Evolutionary conservation across 1,140 invertebrate genomes (phyloP).

Genomic region (Microplitis mediator): DNA sequence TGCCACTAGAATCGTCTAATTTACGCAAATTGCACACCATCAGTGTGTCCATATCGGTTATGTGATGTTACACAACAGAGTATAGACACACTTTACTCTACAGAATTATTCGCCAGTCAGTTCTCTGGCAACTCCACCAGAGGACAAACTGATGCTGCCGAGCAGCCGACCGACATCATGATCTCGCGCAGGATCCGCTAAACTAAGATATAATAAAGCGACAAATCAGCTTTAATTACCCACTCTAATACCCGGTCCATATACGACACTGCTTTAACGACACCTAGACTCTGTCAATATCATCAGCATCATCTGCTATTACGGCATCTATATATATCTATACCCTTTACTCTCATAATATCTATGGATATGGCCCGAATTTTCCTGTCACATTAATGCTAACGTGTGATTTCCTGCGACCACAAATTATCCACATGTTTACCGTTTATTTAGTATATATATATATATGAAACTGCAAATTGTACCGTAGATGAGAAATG

Average conservation of each 20-base stretch:
- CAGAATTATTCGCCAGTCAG: neutral
- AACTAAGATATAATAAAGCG: constrained; percentile 63
- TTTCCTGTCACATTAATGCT: neutral
- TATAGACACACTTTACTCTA: neutral
- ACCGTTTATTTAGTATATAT: neutral
- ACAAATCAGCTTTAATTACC: constrained; percentile 58
- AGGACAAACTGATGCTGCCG: neutral
- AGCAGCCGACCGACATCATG: neutral
- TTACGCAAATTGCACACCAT: constrained; percentile 56
- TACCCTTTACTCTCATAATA: neutral
- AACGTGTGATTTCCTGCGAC: neutral
- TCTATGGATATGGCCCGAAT: neutral
- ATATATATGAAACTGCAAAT: neutral
- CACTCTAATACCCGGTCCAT: constrained; percentile 4
- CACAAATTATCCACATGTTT: neutral
- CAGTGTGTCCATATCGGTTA: constrained; percentile 1
- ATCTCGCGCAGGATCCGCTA: constrained; percentile 14
- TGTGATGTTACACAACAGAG: neutral
- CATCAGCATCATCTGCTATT: neutral
- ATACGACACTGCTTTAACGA: constrained; percentile 2
- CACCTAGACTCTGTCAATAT: neutral
- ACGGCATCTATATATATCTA: neutral
- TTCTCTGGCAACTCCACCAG: neutral
- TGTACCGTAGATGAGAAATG: too few species aligned
- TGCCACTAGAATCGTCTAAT: constrained; percentile 53